phyloP scores from a whole-genome alignment of 2,113 vertebrate genomes.

The Phalacrocorax brasilianus region DNA sequence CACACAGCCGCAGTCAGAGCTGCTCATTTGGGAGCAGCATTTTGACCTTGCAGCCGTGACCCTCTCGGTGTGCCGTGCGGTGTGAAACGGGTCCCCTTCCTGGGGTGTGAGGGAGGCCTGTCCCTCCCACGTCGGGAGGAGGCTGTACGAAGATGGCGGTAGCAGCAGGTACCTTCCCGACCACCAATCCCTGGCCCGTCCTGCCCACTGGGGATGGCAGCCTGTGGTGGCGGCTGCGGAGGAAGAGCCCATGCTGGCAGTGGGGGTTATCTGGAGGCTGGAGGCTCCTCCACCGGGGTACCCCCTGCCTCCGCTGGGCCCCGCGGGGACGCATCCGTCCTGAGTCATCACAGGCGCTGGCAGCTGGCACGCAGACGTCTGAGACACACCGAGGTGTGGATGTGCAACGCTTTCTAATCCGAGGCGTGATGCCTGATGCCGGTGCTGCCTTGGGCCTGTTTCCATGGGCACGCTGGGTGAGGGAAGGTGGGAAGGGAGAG shows the following conservation, averaged over 20 bases:
- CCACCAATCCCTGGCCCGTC: background rate
- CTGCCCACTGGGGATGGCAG: background rate
- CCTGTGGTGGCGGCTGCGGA: background rate
- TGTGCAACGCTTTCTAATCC: background rate
- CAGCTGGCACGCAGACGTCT: background rate
- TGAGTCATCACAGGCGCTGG: rapidly evolving
- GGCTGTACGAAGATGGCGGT: background rate
- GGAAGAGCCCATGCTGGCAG: rapidly evolving
- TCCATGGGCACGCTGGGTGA: rapidly evolving
- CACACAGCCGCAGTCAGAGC: background rate
- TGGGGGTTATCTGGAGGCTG: background rate
- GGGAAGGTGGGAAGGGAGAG: background rate
- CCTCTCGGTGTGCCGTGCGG: rapidly evolving
- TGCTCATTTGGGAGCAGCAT: background rate
- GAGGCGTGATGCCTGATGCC: rapidly evolving
- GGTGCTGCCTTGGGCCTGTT: background rate
- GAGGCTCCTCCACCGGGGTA: background rate
- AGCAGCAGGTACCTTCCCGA: background rate
- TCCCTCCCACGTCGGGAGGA: background rate
- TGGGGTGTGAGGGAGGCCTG: rapidly evolving
- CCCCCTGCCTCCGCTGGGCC: no score
- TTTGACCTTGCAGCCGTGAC: background rate
- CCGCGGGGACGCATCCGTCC: rapidly evolving
- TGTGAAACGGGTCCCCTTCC: background rate
- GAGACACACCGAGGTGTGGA: background rate